Percentiles rank a stretch among this genome's conserved stretches.
phyloP scores from a whole-genome alignment of 2,797 vertebrate genomes.

The Pagetopsis macropterus region DNA sequence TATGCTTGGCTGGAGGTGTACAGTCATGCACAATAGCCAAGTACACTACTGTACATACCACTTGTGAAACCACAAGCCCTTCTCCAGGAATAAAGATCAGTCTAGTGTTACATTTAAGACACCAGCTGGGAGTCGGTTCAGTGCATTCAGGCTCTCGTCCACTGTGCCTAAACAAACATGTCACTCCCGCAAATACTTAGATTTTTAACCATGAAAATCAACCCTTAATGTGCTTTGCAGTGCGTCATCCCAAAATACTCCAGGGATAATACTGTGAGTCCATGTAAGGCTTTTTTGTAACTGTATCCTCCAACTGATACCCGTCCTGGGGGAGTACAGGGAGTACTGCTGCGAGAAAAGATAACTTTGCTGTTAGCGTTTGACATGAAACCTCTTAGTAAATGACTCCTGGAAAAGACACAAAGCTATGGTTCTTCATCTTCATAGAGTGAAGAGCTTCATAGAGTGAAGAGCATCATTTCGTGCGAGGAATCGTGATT shows the following conservation, averaged over 20 bases:
- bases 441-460: background rate
- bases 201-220: constrained; percentile 55
- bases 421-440: background rate
- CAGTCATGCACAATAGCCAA: constrained; percentile 22
- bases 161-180: constrained; percentile 38
- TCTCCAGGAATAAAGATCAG: constrained; percentile 36
- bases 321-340: constrained; percentile 10
- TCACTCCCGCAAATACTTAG: constrained; percentile 42
- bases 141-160: constrained; percentile 13
- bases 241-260: constrained; percentile 64
- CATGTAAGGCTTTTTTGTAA: constrained; percentile 74
- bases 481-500: background rate
- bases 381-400: constrained; percentile 21
- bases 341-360: constrained; percentile 26
- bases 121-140: constrained; percentile 26
- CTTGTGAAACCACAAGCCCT: constrained; percentile 29
- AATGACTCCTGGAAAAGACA: constrained; percentile 11
- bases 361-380: constrained; percentile 27
- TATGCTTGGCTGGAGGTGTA: background rate
- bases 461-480: too few species aligned
- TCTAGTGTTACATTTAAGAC: constrained; percentile 13
- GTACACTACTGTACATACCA: constrained; percentile 9
- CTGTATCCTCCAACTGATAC: constrained; percentile 37
- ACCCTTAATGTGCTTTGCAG: constrained; percentile 48
- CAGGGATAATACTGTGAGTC: constrained; percentile 49